A percentile compares a stretch with the other conserved stretches of the same genome.
Evolutionary conservation across 53 echinoderm and acorn worm genomes (phyloP).

Genomic region (Henricia sp.): DNA sequence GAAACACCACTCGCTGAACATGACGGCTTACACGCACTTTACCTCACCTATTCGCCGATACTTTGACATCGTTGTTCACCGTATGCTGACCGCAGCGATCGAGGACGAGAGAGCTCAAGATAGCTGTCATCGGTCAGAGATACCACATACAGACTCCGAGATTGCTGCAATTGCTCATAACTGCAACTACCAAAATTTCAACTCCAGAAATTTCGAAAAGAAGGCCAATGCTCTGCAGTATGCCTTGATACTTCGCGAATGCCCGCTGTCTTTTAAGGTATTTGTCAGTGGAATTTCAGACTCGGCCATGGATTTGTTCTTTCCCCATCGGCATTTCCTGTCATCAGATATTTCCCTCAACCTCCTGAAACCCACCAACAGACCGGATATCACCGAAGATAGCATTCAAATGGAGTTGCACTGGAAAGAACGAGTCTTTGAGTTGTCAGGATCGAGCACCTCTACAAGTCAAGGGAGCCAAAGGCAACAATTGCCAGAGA

Average conservation of each 20-base stretch:
- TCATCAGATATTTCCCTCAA: neutral
- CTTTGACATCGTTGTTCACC: slow-evolving; percentile 83
- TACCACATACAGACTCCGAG: slow-evolving; percentile 64
- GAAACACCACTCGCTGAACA: slow-evolving; percentile 64
- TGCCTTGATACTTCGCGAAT: slow-evolving; percentile 70
- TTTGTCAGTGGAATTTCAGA: slow-evolving; percentile 66
- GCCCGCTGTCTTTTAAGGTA: slow-evolving; percentile 39
- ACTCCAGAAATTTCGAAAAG: slow-evolving; percentile 62
- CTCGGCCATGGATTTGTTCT: slow-evolving; percentile 60
- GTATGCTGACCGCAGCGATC: slow-evolving; percentile 73
- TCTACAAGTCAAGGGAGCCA: neutral
- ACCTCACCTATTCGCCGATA: slow-evolving; percentile 87
- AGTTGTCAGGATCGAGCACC: slow-evolving; percentile 11
- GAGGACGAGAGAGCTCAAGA: slow-evolving; percentile 26
- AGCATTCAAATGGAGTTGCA: slow-evolving; percentile 14
- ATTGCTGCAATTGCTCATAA: slow-evolving; percentile 66
- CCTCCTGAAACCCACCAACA: slow-evolving; percentile 27
- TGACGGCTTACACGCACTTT: slow-evolving; percentile 65
- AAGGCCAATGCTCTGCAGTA: slow-evolving; percentile 55
- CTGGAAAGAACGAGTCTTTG: slow-evolving; percentile 63
- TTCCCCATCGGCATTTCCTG: slow-evolving; percentile 52
- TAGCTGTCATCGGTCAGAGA: neutral
- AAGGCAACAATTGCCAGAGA: neutral
- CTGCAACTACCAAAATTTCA: slow-evolving; percentile 55
- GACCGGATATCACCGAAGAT: slow-evolving; percentile 48